Evolutionary conservation across 2,797 vertebrate genomes (phyloP).

Genomic region (Anniella stebbinsi): DNA sequence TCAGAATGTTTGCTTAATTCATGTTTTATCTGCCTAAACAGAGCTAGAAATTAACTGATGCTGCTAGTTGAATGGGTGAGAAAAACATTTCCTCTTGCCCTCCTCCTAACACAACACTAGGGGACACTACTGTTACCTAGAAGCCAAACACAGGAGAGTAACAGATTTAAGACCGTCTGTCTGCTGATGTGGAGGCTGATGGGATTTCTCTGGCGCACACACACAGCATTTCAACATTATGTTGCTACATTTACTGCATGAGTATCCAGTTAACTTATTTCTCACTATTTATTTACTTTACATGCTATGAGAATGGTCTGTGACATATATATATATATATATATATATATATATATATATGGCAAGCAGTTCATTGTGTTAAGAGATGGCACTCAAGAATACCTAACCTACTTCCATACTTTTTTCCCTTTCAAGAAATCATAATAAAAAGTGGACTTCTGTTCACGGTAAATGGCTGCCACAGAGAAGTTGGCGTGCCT

Average conservation of each 20-base stretch:
- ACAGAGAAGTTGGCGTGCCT: neutral
- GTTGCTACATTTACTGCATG: neutral
- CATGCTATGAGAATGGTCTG: neutral
- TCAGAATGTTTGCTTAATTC: neutral
- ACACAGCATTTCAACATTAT: neutral
- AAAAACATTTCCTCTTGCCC: neutral
- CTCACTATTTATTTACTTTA: neutral
- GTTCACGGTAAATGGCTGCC: neutral
- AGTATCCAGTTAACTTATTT: neutral
- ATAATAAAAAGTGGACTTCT: neutral
- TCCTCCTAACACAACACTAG: slow-evolving; percentile 11
- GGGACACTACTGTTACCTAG: slow-evolving; percentile 3
- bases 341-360: no score
- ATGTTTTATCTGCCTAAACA: neutral
- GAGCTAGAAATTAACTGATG: neutral
- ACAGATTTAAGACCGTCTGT: neutral
- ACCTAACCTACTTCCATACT: neutral
- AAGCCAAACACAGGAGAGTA: neutral
- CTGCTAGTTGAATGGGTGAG: neutral
- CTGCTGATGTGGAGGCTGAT: neutral
- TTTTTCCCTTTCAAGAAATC: neutral
- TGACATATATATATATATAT: no score
- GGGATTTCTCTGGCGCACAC: neutral
- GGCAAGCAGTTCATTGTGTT: neutral
- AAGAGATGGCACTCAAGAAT: neutral